Evolutionary conservation across 2,113 vertebrate species (phyloP), one percentile per base, ranked within the genome.

Genomic region (Seriola rivoliana): DNA sequence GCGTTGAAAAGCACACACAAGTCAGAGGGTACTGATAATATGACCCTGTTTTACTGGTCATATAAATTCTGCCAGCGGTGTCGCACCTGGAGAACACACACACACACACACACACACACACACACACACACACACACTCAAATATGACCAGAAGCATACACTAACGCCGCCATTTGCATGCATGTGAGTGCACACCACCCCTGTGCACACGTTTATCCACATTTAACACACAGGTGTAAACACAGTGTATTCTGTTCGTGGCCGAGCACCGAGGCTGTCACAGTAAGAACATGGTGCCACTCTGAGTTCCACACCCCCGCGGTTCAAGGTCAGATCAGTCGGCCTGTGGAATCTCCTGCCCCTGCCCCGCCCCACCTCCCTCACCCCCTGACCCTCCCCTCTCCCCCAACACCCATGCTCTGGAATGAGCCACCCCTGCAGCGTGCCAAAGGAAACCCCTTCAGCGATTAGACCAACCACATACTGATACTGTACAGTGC

Each of bases 11-110:
- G 77, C 71, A 90, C 85, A 79, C 75, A 82, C 62, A 69, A 46
- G 84, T 87, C 87, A 88, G 82, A 88, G 86, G 84, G 57, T 76
- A 82, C 68, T 78, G 86, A 91, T 90, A 92, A 88, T 76, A 82
- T 85, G 79, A 92, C 85, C 88, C 80, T 81, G 77, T 91, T 92
- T 91, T 87, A 86, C 85, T 55, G 55, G 75, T 78, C 78, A 71
- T 85, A 88, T 83, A 89, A 90, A 85, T 84, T 76, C 62, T 85
- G 79, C 87, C 71, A 11, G 78, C 23, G 46, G 12, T 32, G 4
- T 25, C 71, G 67, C 88, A 92, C 89, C 86, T 89, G 88, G 71
- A 89, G 78, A 86, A 79, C 74, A 87, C 85, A 65, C 55, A 77
- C 29, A 78, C 46, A 17, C 55, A 72, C 16, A 19, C 29, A 54